These are phyloP conservation scores for Elgonia sp. DNA, from an alignment of 2,888 invertebrate genomes.

Conservation along the genomic window DNA sequence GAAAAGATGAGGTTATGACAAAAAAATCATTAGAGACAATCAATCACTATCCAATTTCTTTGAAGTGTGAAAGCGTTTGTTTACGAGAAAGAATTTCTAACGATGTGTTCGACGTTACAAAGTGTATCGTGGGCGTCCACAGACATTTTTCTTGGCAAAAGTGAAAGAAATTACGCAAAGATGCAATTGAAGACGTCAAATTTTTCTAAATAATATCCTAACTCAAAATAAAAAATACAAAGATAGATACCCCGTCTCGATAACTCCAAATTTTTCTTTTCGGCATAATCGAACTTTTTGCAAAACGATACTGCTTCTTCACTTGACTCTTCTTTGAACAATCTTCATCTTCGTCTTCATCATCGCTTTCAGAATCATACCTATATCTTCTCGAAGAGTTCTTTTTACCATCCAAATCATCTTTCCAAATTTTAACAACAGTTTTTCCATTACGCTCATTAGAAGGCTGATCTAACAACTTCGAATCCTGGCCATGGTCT, in stretches of 20 bases:
- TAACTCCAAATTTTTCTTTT: constrained; percentile 84
- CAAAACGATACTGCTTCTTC: constrained; percentile 66
- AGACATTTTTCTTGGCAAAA: constrained; percentile 82
- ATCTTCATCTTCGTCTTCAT: constrained; percentile 79
- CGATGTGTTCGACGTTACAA: constrained; percentile 34
- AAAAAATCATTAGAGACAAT: constrained; percentile 46
- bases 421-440: constrained; percentile 81
- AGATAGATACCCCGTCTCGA: constrained; percentile 83
- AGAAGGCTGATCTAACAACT: constrained; percentile 74
- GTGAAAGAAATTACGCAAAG: constrained; percentile 78
- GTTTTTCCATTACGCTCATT: constrained; percentile 83
- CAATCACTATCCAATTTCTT: constrained; percentile 54
- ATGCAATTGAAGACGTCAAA: constrained; percentile 17
- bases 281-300: constrained; percentile 79
- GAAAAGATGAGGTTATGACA: not conserved
- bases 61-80: constrained; percentile 48
- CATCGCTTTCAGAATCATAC: constrained; percentile 77
- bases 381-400: constrained; percentile 50
- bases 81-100: constrained; percentile 40
- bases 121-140: constrained; percentile 81
- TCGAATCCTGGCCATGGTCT: constrained; percentile 38
- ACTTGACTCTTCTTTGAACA: constrained; percentile 66
- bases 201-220: not conserved
- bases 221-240: not conserved
- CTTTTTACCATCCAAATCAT: constrained; percentile 75